Evolutionary conservation across 2,113 vertebrate genomes (phyloP).

Genomic region (Megaceryle torquata): DNA sequence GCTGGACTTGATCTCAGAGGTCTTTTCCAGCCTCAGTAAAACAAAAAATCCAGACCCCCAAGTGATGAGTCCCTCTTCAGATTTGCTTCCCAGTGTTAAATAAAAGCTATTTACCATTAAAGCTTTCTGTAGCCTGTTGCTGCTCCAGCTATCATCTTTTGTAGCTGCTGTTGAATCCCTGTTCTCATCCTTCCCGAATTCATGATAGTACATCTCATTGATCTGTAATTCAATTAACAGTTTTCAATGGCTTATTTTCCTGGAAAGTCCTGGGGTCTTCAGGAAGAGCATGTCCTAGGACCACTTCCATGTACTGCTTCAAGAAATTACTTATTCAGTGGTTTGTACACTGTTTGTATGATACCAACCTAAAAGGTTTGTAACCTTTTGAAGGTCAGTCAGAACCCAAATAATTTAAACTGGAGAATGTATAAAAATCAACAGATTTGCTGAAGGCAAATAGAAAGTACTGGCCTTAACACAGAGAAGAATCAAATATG

Average conservation of each 20-base stretch:
- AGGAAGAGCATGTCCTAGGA: not conserved
- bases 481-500: not conserved
- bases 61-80: not conserved
- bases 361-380: not conserved
- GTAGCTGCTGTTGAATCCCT: not conserved
- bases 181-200: not conserved
- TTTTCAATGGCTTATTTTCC: not conserved
- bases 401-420: not conserved
- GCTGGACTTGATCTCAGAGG: too few species aligned
- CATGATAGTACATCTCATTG: not conserved
- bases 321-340: not conserved
- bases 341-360: not conserved
- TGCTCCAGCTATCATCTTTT: not conserved
- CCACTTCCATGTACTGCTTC: not conserved
- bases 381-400: not conserved
- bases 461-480: not conserved
- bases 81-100: not conserved
- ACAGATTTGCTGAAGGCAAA: not conserved
- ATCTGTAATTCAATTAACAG: not conserved
- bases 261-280: not conserved
- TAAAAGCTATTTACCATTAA: not conserved
- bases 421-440: not conserved
- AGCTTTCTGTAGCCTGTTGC: not conserved
- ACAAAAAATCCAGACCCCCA: fast-evolving
- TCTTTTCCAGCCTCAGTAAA: too few species aligned